Base-by-base conservation (phyloP, 2,113 vertebrate genomes). In the Marcusenius ussheri region DNA sequence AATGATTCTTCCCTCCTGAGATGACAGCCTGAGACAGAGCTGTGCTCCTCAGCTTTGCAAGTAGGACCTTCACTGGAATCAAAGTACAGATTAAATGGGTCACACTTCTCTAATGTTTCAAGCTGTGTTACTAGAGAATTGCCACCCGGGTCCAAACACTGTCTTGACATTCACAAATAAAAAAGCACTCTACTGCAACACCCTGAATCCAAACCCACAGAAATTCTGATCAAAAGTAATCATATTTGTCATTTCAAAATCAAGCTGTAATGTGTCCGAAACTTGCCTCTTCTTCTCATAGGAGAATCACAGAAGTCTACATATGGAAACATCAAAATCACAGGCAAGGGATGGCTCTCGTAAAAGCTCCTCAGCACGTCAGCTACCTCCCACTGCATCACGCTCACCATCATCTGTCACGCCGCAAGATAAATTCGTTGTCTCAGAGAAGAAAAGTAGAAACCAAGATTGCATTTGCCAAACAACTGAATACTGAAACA, bases 1-100 rank as follows among this genome's bases (percentile, higher is more conserved):
- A 90, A 90, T 92, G 91, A 89, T 90, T 93, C 91, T 93, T 94
- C 90, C 91, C 94, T 96, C 94, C 92, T 92, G 58, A 92, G 94
- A 94, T 93, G 91, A 77, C 85, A 92, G 92, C 91, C 89, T 45
- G 9, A 42, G 9, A 31, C 83, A 86, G 70, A 42, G 35, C 74
- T 39, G 15, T 15, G 35, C 35, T 80, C 31, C 74, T 2, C 35
- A 17, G n/a, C n/a, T 80, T 80, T 70, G 49, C 19, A 80, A 80
- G 5, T 21, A 50, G 49, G 31, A 80, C 3, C 21, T 80, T 39
- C 27, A 35, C 45, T 21, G 45, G 88, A 89, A 80, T 45, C n/a
- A 42, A 56, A 83, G 50, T 42, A 58, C 49, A 62, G 35, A 46
- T 15, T 31, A 51, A 83, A 77, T 35, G 46, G 15, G 49, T 89